Base-by-base conservation (phyloP, 2,797 vertebrate species). In the Thalassophryne amazonica region DNA sequence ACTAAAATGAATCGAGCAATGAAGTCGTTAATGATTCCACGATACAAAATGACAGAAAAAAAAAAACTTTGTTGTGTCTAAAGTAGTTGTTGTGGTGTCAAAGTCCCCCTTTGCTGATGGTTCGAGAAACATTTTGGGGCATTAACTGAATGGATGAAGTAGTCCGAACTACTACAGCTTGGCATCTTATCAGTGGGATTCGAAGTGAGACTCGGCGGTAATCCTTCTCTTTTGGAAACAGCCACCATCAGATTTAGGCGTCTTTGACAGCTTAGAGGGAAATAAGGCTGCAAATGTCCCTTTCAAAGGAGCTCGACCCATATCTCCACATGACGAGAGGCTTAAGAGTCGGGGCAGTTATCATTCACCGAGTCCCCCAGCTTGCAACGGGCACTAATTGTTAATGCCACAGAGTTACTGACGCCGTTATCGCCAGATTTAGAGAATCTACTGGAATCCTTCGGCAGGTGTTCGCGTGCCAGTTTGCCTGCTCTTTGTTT, bases 211-310 rank as follows among this genome's bases (percentile, higher is more conserved):
- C 76, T 71, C 73, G 43, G 59, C 71, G 56, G 64, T 87, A 88
- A 87, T 87, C 80, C 81, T 60, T 59, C 43, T 47, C 46, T 73
- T 84, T 85, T 81, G 74, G 79, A 67, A 65, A 84, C 77, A 68
- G 81, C 80, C 72, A 35, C 71, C 14, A 28, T 60, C 67, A 80
- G 77, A 83, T 84, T 76, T 69, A 62, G 56, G 60, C 69, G 46
- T 83, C 76, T 81, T 82, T 83, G 79, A 68, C 76, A 72, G 76
- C 83, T 83, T 83, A 79, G 55, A n/a, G 67, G 57, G 68, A 88
- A 74, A 85, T 76, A 77, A 73, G 69, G 74, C 70, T 78, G 86
- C 64, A 69, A 77, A 84, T 60, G 67, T 66, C 65, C 71, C 56
- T 75, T 79, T 86, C 69, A 81, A 62, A 68, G 65, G 64, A 64